These are phyloP conservation scores for Nemoura dubitans DNA, from an alignment of 2,888 invertebrate species.

Conservation along the genomic window DNA sequence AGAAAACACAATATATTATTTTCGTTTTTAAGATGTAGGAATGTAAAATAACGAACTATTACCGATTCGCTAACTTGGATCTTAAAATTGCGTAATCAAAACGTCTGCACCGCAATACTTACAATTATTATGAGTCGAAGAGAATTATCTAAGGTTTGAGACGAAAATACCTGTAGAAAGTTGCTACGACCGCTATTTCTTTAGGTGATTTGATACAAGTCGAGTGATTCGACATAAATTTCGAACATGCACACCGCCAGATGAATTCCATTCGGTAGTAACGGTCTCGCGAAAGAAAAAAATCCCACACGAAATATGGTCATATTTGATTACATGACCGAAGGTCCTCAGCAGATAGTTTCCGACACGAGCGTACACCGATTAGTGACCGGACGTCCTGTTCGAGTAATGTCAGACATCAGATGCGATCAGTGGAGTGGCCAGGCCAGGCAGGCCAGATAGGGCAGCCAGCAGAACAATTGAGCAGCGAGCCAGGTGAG, in stretches of 20 bases:
- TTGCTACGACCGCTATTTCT: conserved; percentile 12
- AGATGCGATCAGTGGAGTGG: conserved; percentile 22
- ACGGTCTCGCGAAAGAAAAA: neutral
- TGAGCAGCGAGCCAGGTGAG: conserved; percentile 19
- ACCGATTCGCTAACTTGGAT: neutral
- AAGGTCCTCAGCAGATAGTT: neutral
- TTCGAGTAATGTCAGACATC: conserved; percentile 18
- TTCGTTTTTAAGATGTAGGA: neutral
- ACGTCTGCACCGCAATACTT: neutral
- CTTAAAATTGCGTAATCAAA: neutral
- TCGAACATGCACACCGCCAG: neutral
- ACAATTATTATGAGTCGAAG: neutral
- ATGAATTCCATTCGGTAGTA: neutral
- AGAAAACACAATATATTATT: neutral
- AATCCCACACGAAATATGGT: neutral
- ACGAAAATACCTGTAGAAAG: conserved; percentile 7
- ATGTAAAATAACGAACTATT: too few species aligned
- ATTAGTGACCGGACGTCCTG: conserved; percentile 40
- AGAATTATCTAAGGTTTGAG: neutral
- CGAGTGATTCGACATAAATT: neutral
- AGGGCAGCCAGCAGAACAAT: neutral
- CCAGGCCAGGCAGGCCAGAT: neutral
- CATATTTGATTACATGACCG: neutral
- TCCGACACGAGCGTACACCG: neutral
- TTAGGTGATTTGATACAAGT: neutral